Evolutionary conservation across 2,888 invertebrate genomes (phyloP), one percentile per base, ranked within the genome.

Genomic region (Anthophora plumipes): DNA sequence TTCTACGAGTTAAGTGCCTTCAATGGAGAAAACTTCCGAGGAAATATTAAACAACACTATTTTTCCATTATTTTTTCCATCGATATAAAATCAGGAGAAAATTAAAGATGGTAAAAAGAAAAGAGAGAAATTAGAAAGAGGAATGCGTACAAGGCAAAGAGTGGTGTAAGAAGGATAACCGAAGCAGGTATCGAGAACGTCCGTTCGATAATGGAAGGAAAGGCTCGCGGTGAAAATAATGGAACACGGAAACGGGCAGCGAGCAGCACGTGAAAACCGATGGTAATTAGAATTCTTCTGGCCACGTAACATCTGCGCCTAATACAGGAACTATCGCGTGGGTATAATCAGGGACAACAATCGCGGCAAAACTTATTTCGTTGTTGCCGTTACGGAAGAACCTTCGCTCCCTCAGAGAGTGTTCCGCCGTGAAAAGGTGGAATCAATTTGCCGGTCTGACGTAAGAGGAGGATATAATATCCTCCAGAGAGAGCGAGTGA

Each of bases 381-480:
- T 67, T 83, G 31, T 11, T 43, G 48, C 17, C 78, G 72, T 74
- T 75, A 71, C 78, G 85, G 87, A 86, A 87, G 83, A 87, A 80
- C 78, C 87, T 85, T 87, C 87, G 67, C 59, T 52, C 52, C 41
- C 12, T 46, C 17, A 31, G 31, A 31, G 66, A 63, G 73, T 77
- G 77, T 85, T 82, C 75, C 85, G 69, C 77, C 63, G 76, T 84
- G 79, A 80, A 87, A 85, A 87, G 80, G 77, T 79, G 80, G 81
- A 84, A 85, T 84, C 82, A 78, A 87, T 77, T 87, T 77, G 72
- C 85, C 83, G 69, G 77, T 67, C 73, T 82, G 87, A 87, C 77
- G 84, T 72, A 87, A 87, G 72, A 77, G 69, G 63, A 69, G 77
- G 71, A 83, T 82, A 80, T 78, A 84, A 84, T 77, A 80, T 77